A percentile compares a stretch with the other conserved stretches of the same genome.
These are phyloP conservation scores for Scarus forsteni DNA, from an alignment of 2,797 vertebrate genomes.

Conservation along the genomic window DNA sequence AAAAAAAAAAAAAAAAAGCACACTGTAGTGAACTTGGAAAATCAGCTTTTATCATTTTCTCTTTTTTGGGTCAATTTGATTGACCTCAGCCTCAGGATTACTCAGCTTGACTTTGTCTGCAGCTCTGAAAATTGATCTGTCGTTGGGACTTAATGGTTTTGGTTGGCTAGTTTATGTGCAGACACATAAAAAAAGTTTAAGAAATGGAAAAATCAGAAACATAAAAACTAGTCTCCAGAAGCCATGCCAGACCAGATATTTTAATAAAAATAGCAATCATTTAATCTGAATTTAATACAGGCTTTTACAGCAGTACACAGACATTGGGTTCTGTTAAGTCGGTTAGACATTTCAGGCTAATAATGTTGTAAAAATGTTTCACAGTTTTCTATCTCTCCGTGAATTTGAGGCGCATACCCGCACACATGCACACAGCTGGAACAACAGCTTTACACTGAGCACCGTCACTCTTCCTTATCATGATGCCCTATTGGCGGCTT, in stretches of 20 bases:
- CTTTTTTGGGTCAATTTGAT: constrained; percentile 2
- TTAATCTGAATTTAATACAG: constrained; percentile 11
- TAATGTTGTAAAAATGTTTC: constrained; percentile 1
- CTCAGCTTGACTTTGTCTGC: constrained; percentile 1
- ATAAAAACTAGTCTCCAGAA: neutral
- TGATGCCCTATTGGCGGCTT: constrained; percentile 16
- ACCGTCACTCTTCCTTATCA: constrained; percentile 25
- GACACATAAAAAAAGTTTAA: constrained; percentile 3
- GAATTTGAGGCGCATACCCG: neutral
- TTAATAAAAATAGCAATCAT: constrained; percentile 3
- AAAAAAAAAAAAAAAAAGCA: neutral
- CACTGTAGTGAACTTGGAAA: neutral
- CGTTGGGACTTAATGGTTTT: neutral
- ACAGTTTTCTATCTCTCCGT: constrained; percentile 9
- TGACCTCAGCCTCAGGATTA: neutral
- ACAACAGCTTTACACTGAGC: constrained; percentile 26
- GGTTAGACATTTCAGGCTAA: constrained; percentile 29
- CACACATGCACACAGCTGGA: neutral
- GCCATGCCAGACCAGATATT: constrained; percentile 3
- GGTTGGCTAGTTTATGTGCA: neutral
- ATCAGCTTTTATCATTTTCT: neutral
- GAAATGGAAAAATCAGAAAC: neutral
- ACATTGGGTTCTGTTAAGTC: constrained; percentile 25
- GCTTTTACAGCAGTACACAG: neutral
- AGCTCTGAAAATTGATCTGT: neutral